Evolutionary conservation across 2,888 invertebrate genomes (phyloP).

Genomic region (Atherix ibis): DNA sequence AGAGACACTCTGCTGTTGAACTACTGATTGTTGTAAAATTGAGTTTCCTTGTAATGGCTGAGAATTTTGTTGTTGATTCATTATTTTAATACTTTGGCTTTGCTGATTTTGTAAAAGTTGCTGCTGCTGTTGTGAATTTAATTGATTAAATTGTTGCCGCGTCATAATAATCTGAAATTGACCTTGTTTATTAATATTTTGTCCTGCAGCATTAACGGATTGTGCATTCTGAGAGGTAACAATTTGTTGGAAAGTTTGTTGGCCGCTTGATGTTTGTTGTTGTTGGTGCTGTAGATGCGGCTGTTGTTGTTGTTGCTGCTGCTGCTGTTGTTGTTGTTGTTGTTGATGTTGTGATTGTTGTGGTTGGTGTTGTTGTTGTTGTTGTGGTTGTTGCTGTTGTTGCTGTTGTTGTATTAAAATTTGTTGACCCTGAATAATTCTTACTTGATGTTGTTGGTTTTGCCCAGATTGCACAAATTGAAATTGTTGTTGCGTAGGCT

Average conservation of each 20-base stretch:
- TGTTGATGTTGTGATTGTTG: background rate
- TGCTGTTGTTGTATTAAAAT: constrained; percentile 12
- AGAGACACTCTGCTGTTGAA: background rate
- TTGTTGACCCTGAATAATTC: constrained; percentile 14
- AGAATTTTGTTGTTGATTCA: constrained; percentile 23
- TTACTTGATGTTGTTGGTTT: constrained; percentile 6
- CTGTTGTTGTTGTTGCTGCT: constrained; percentile 14
- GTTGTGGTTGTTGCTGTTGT: background rate
- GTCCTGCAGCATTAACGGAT: constrained; percentile 17
- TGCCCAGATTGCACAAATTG: constrained; percentile 9
- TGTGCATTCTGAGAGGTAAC: constrained; percentile 13
- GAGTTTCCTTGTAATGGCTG: too few relatives aligned
- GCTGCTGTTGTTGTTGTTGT: constrained; percentile 14
- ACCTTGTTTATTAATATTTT: constrained; percentile 19
- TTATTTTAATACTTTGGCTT: constrained; percentile 31
- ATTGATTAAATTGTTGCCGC: constrained; percentile 46
- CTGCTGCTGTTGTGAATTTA: constrained; percentile 40
- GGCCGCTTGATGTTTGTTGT: constrained; percentile 17
- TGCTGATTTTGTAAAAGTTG: constrained; percentile 32
- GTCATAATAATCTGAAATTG: constrained; percentile 31
- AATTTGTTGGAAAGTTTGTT: constrained; percentile 12
- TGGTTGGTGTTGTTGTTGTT: background rate
- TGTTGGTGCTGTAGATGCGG: constrained; percentile 14
- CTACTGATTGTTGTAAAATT: too few relatives aligned
- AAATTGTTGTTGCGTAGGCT: constrained; percentile 18